Evolutionary conservation across 1,140 invertebrate genomes (phyloP), one percentile per base, ranked within the genome.

Genomic region (Nebria ingens): DNA sequence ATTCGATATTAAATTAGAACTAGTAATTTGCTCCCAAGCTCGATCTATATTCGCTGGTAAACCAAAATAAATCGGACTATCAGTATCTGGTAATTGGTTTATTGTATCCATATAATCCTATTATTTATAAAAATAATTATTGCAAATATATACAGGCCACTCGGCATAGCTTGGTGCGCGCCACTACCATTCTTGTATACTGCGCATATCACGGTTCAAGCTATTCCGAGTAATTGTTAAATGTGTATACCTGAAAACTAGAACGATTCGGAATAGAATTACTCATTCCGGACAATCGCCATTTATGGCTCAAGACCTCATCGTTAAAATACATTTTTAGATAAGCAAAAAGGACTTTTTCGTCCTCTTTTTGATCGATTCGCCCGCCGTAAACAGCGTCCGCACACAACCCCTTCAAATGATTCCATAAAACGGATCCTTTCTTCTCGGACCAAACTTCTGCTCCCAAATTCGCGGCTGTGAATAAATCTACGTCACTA

Each of bases 341-440:
- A 66, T 93, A 93, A 0, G 85, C 80, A 11, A 76, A 70, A 19
- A 97, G 67, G 1, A 92, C 84, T 45, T 79, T 71, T 52, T 81
- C 68, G 72, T 97, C 93, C 66, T 86, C 84, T 4, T 74, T 66
- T 62, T 92, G 91, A 66, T 94, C 91, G 4, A 97, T 78, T 40
- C 91, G 72, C 1, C 93, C 93, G 1, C 93, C 93, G 65, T 94
- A 97, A 55, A 95, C 84, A 0, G 89, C 86, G 53, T 84, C 80
- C 62, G 89, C 84, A 65, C 86, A 81, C 2, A 97, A 70, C 4
- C 91, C 91, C 61, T 85, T 84, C 34, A 95, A 73, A 58, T 83
- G 83, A 51, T 83, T 75, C 91, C 91, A 96, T 59, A 86, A 74
- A 56, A 74, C 67, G 62, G 72, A 68, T 1, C 61, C 57, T 3